Conservation (phyloP, 2,888 invertebrate genomes). For the Pinctada fucata region DNA sequence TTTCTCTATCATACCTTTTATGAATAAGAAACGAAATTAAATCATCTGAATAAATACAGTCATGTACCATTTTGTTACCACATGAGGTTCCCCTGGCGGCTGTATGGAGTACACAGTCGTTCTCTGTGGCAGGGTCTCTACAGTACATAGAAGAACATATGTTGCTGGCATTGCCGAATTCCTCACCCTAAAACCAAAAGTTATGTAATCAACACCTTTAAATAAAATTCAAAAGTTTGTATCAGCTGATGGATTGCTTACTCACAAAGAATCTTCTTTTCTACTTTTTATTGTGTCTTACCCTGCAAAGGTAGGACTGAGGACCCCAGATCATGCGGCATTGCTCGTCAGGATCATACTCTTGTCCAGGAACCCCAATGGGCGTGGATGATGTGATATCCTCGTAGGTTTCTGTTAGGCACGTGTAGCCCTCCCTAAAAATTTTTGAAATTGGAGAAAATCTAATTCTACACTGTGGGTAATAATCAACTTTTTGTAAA, state of each 20-base stretch:
- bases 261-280: too few relatives aligned
- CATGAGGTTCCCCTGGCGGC: conserved; percentile 66
- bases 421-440: conserved; percentile 46
- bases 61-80: conserved; percentile 58
- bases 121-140: conserved; percentile 52
- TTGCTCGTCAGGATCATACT: conserved; percentile 63
- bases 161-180: conserved; percentile 51
- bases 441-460: too few relatives aligned
- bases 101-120: conserved; percentile 57
- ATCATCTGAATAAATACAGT: too few relatives aligned
- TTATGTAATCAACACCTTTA: too few relatives aligned
- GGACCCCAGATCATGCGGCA: conserved; percentile 65
- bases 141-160: conserved; percentile 67
- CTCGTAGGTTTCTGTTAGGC: conserved; percentile 37
- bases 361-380: conserved; percentile 62
- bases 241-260: too few relatives aligned
- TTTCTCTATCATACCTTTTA: too few relatives aligned
- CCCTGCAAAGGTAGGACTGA: conserved; percentile 66
- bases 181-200: conserved; percentile 51
- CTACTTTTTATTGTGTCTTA: conserved; percentile 33
- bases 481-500: not conserved
- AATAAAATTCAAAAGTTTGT: too few relatives aligned
- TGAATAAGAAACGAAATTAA: too few relatives aligned
- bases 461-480: too few relatives aligned
- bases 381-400: conserved; percentile 20